Conservation (phyloP, 2,888 invertebrate genomes). For the Protophormia terraenovae region DNA sequence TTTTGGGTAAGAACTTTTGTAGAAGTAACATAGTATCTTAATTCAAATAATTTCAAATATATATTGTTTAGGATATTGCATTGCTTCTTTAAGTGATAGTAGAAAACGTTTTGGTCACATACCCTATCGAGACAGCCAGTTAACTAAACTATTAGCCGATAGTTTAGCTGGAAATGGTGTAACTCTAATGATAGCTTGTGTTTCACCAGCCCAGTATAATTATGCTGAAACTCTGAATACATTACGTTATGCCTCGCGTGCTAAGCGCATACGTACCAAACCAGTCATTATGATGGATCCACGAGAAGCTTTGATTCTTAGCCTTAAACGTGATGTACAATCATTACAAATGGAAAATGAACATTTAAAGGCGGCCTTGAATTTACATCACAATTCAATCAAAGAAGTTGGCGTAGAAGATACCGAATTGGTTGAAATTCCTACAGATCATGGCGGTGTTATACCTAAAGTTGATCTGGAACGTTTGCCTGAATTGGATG, state of each 20-base stretch:
- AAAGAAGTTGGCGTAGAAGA: conserved; percentile 61
- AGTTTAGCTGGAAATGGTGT: conserved; percentile 97
- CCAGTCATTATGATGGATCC: conserved; percentile 98
- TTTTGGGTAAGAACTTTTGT: conserved; percentile 86
- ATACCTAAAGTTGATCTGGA: conserved; percentile 87
- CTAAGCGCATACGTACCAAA: conserved; percentile 95
- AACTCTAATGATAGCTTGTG: conserved; percentile 97
- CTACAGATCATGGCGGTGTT: conserved; percentile 66
- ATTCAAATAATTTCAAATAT: neutral
- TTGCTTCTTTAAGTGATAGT: conserved; percentile 93
- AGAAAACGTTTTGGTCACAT: conserved; percentile 92
- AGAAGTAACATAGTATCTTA: neutral
- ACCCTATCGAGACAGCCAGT: conserved; percentile 95
- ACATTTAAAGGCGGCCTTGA: conserved; percentile 89
- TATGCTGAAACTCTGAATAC: conserved; percentile 94
- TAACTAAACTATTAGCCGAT: conserved; percentile 95
- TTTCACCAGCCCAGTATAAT: conserved; percentile 94
- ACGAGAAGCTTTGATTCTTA: conserved; percentile 93
- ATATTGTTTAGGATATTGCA: conserved; percentile 90
- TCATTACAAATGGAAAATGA: conserved; percentile 94
- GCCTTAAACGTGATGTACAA: conserved; percentile 92
- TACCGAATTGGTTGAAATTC: conserved; percentile 49
- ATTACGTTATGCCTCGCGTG: conserved; percentile 93
- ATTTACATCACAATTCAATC: conserved; percentile 84
- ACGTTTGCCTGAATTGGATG: conserved; percentile 88